phyloP scores from a whole-genome alignment of 2,888 invertebrate species.

The Mechanitis messenoides region DNA sequence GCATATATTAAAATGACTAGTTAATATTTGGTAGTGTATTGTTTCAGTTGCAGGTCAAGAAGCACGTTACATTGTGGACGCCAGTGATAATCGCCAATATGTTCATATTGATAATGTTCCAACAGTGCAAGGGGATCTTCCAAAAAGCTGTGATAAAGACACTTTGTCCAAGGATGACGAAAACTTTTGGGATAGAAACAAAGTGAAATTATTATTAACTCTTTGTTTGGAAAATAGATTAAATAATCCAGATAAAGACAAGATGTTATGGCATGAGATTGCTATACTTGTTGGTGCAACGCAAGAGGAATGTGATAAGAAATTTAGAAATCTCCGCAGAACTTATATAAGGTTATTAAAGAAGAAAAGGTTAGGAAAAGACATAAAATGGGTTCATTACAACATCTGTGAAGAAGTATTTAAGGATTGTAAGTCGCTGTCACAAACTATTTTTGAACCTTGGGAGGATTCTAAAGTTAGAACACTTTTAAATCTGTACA shows the following conservation, averaged over 20 bases:
- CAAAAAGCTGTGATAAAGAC: constrained; percentile 37
- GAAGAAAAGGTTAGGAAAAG: constrained; percentile 58
- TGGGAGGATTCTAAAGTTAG: constrained; percentile 64
- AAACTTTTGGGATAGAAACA: constrained; percentile 60
- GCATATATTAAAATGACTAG: not conserved
- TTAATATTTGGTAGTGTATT: constrained; percentile 4
- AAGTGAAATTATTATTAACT: constrained; percentile 55
- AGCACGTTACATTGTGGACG: constrained; percentile 51
- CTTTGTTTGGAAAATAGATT: constrained; percentile 53
- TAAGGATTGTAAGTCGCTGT: constrained; percentile 55
- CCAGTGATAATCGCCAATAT: constrained; percentile 51
- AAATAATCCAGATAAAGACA: constrained; percentile 46
- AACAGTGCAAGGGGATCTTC: constrained; percentile 33
- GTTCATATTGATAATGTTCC: constrained; percentile 48
- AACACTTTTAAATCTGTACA: constrained; percentile 53
- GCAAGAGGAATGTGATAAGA: constrained; percentile 57
- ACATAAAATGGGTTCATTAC: constrained; percentile 66
- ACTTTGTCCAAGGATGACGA: constrained; percentile 43
- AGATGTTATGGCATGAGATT: constrained; percentile 52
- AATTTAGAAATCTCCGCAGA: constrained; percentile 57
- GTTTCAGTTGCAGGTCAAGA: constrained; percentile 53
- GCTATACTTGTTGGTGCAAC: constrained; percentile 49
- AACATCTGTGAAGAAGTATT: constrained; percentile 62
- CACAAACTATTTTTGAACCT: constrained; percentile 48
- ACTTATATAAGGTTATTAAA: constrained; percentile 64